Conservation (phyloP, 2,797 vertebrate species). For the Lagodon rhomboides region DNA sequence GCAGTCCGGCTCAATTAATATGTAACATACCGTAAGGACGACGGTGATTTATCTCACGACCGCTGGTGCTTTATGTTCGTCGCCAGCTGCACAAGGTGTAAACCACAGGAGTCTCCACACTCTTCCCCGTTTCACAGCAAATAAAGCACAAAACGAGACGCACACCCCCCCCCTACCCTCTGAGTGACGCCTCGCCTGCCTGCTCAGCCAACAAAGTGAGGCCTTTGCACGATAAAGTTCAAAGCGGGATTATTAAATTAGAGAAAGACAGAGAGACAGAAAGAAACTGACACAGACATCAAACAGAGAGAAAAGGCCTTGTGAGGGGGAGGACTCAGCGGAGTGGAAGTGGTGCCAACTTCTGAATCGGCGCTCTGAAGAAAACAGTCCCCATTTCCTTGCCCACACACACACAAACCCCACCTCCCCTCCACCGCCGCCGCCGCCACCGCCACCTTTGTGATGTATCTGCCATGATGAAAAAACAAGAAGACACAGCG, state of each 20-base stretch:
- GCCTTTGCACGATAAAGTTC: constrained; percentile 77
- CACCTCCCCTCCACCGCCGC: background rate
- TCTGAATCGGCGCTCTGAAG: constrained; percentile 75
- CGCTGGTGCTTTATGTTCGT: constrained; percentile 20
- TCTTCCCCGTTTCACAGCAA: constrained; percentile 25
- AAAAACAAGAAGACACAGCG: constrained; percentile 54
- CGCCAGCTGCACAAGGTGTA: constrained; percentile 34
- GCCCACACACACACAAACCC: constrained; percentile 48
- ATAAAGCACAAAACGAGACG: constrained; percentile 47
- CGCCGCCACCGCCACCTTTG: constrained; percentile 55
- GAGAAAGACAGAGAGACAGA: constrained; percentile 79
- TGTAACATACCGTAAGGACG: background rate
- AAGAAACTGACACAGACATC: constrained; percentile 82
- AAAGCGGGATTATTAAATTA: constrained; percentile 86
- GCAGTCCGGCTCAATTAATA: background rate
- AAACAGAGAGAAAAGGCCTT: constrained; percentile 74
- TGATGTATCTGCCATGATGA: constrained; percentile 80
- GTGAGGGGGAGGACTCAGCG: constrained; percentile 72
- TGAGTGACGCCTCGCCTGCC: constrained; percentile 54
- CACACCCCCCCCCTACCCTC: background rate
- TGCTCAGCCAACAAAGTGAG: constrained; percentile 71
- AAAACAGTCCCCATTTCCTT: constrained; percentile 63
- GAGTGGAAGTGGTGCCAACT: constrained; percentile 77
- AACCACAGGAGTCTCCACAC: constrained; percentile 26
- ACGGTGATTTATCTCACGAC: background rate